Evolutionary conservation across 1,140 invertebrate species (phyloP), one percentile per base, ranked within the genome.

Genomic region (Trialeurodes vaporariorum): DNA sequence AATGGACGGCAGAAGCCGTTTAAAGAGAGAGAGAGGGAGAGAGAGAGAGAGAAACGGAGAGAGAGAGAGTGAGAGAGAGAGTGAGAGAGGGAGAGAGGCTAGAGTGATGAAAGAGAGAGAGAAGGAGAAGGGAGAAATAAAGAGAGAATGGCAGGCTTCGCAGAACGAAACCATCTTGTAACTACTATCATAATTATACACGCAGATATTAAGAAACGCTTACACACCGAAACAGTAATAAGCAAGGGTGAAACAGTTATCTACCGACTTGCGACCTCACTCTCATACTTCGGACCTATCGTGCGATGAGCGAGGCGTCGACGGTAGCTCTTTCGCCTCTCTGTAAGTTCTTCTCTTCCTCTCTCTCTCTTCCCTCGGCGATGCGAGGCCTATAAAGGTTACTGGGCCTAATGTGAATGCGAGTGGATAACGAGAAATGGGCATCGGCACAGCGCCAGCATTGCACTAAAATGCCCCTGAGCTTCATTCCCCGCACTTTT

Each of bases 141-240:
- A n/a, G n/a, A n/a, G n/a, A n/a, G 34, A 5, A 9, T 17, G 17
- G 34, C 34, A 49, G 17, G 5, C 5, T 5, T 17, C 34, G 34
- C 17, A 49, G 34, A 49, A 49, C 17, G 17, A 49, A 49, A 49
- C 34, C 34, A 49, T 49, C 34, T 9, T 17, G 17, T 49, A 49
- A 49, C 34, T 49, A 49, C 34, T 49, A 49, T 49, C 34, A 49
- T 49, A 49, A 49, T 49, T 49, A 49, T 49, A 49, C n/a, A n/a
- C 34, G 34, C 34, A 5, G 34, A 49, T 49, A 49, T 49, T 49
- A 49, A 49, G 34, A 49, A 49, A 49, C 34, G 34, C 34, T 49
- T 49, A 49, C 34, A 17, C 34, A 17, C 5, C 5, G 34, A 49
- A 17, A 49, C 34, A 49, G 34, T 49, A 49, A 49, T 49, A 49